Evolutionary conservation across 2,797 vertebrate species (phyloP), one percentile per base, ranked within the genome.

Genomic region (Lophius americanus): DNA sequence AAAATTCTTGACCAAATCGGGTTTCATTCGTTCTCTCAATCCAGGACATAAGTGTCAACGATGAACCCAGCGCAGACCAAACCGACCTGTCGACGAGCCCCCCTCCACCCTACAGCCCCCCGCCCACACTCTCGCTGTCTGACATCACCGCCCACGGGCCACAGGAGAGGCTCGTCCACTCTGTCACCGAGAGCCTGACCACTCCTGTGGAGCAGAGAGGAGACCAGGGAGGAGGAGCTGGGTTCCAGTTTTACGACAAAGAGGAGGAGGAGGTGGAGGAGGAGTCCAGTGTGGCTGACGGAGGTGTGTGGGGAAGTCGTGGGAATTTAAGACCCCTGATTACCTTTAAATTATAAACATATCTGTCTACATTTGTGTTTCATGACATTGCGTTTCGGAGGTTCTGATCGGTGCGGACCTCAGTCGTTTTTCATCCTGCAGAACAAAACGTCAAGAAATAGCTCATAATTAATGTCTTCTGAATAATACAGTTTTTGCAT

Each of bases 51-150:
- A 83, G 88, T 0, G 90, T 91, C 64, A 91, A 68, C 5, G 89
- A 92, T 37, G 94, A 93, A 11, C 73, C 90, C n/a, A 87, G 86
- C 10, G 88, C 85, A 1, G 92, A 93, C 66, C 92, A 92, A 33
- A 85, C 89, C 0, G 92, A 94, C 79, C 82, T 95, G 6, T 91
- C 93, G 0, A 87, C 79, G 1, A 93, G 92, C 73, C 91, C 92
- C 5, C 92, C 92, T 50, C 90, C 91, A 0, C 87, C 92, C 23
- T 94, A 91, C 33, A 85, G 89, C 35, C 83, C 93, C 3, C 89
- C 93, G 9, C 89, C 91, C 0, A 85, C 91, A 5, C 88, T 94
- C 11, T 88, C 89, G 7, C 82, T 93, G 51, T 83, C 92, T 6
- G 91, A 90, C 78, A 89, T 93, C 72, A 89, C 88, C 2, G 78